Conservation (phyloP, 2,888 invertebrate genomes). For the Lasioglossum pauxillum region DNA sequence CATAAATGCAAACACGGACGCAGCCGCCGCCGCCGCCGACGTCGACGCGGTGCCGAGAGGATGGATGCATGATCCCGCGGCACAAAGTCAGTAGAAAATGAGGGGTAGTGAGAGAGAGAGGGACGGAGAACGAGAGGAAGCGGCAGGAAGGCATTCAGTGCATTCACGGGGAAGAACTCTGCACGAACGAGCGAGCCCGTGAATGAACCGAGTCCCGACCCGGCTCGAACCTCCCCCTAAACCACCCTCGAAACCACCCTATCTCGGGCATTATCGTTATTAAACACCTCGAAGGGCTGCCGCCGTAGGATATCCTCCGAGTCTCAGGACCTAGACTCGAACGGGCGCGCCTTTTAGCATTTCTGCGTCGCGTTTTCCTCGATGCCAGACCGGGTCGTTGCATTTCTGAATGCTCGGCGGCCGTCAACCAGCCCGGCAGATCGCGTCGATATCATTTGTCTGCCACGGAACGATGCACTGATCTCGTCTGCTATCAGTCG, state of each 20-base stretch:
- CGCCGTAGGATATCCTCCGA: slow-evolving; percentile 59
- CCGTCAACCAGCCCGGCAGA: neutral
- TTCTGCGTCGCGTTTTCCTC: neutral
- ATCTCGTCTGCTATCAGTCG: neutral
- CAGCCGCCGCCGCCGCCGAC: slow-evolving; percentile 9
- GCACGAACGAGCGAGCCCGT: slow-evolving; percentile 78
- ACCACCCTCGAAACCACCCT: slow-evolving; percentile 75
- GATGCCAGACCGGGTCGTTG: neutral
- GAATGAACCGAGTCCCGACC: slow-evolving; percentile 81
- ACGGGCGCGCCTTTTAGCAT: slow-evolving; percentile 22
- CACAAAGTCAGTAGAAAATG: slow-evolving; percentile 54
- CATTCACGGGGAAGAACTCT: slow-evolving; percentile 82
- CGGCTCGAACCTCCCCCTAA: slow-evolving; percentile 60
- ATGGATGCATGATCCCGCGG: slow-evolving; percentile 51
- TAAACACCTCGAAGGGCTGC: slow-evolving; percentile 80
- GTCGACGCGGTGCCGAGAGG: slow-evolving; percentile 29
- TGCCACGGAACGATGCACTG: neutral
- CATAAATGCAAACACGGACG: slow-evolving; percentile 59
- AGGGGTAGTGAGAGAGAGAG: slow-evolving; percentile 18
- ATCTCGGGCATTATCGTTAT: slow-evolving; percentile 84
- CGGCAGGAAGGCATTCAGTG: slow-evolving; percentile 79
- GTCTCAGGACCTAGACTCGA: slow-evolving; percentile 50
- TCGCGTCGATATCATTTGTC: neutral
- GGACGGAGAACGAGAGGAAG: slow-evolving; percentile 47
- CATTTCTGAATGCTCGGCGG: neutral